phyloP scores from a whole-genome alignment of 2,797 vertebrate genomes.

The Melanotaenia boesemani region DNA sequence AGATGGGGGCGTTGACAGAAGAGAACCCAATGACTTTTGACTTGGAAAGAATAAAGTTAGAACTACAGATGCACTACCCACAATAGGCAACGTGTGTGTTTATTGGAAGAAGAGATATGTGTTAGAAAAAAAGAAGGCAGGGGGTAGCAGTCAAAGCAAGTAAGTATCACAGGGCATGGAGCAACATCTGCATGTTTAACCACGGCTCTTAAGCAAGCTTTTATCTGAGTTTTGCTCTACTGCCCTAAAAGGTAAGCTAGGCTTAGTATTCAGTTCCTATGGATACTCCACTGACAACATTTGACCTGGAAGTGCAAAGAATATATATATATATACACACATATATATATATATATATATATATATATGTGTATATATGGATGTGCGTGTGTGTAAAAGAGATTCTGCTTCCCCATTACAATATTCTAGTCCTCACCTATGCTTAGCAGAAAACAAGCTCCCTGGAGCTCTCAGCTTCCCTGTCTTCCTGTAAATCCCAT shows the following conservation, averaged over 20 bases:
- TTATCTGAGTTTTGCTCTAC: constrained; percentile 51
- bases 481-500: constrained; percentile 69
- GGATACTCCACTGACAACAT: constrained; percentile 40
- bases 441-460: constrained; percentile 59
- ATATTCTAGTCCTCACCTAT: constrained; percentile 48
- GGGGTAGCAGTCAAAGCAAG: constrained; percentile 64
- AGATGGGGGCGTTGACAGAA: constrained; percentile 52
- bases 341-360: background rate
- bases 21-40: constrained; percentile 67
- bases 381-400: constrained; percentile 22
- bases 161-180: constrained; percentile 62
- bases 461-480: constrained; percentile 61
- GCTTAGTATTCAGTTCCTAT: constrained; percentile 31
- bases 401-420: constrained; percentile 49
- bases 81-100: constrained; percentile 24
- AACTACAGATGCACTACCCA: constrained; percentile 12
- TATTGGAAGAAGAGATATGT: constrained; percentile 21
- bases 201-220: constrained; percentile 34
- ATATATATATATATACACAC: background rate
- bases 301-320: constrained; percentile 27
- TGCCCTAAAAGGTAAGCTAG: constrained; percentile 20
- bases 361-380: background rate
- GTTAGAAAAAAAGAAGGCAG: constrained; percentile 43
- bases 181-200: constrained; percentile 63
- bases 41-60: constrained; percentile 21